Percentiles rank a stretch among this genome's conserved stretches.
Conservation (phyloP, 2,113 vertebrate genomes). For the Pagrus major region DNA sequence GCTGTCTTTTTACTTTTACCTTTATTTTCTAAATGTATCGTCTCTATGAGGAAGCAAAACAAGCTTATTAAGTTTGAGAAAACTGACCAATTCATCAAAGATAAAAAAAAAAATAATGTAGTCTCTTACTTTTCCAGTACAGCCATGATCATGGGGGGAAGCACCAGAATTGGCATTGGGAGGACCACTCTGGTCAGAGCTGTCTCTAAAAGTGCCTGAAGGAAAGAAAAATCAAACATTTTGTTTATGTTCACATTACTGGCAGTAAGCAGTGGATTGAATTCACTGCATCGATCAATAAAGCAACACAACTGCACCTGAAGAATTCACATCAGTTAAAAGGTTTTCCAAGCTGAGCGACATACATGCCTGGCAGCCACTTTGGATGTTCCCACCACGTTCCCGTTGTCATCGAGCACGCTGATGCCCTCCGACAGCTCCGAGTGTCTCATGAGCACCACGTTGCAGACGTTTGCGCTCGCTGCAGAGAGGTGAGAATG, state of each 20-base stretch:
- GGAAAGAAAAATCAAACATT: not conserved
- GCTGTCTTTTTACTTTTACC: too few species aligned
- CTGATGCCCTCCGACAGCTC: slow-evolving; percentile 93
- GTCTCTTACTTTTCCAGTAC: slow-evolving; percentile 92
- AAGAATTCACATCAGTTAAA: not conserved
- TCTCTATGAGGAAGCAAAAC: not conserved
- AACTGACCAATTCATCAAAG: not conserved
- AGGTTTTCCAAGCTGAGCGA: slow-evolving; percentile 21
- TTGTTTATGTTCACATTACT: not conserved
- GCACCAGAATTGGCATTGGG: slow-evolving; percentile 95
- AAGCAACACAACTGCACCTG: not conserved
- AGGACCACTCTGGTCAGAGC: slow-evolving; percentile 93
- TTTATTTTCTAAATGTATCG: too few species aligned
- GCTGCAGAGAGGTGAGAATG: slow-evolving; percentile 79
- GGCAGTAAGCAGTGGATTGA: not conserved
- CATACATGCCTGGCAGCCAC: slow-evolving; percentile 92
- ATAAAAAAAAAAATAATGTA: not conserved
- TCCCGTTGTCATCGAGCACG: slow-evolving; percentile 86
- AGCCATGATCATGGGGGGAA: slow-evolving; percentile 94
- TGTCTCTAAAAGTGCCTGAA: slow-evolving; percentile 93
- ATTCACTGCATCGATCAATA: not conserved
- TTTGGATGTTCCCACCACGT: slow-evolving; percentile 90
- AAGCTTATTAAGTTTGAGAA: not conserved
- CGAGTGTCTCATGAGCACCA: slow-evolving; percentile 93
- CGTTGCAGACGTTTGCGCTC: slow-evolving; percentile 94